A percentile compares a stretch with the other conserved stretches of the same genome.
phyloP scores from a whole-genome alignment of 2,113 vertebrate species.

The Amblyornis subalaris region DNA sequence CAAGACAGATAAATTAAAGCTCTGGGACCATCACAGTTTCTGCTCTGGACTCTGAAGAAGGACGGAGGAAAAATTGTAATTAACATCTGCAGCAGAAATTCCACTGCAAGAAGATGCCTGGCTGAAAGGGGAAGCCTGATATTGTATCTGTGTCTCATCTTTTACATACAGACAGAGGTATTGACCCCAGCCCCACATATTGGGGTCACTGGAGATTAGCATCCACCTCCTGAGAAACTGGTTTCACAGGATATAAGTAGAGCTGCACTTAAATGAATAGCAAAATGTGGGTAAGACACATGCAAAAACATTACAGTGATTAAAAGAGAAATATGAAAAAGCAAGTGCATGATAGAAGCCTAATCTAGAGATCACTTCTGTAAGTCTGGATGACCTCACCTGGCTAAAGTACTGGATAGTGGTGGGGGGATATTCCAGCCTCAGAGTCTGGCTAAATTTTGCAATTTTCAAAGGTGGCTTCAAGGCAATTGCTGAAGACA shows the following conservation, averaged over 20 bases:
- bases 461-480: not conserved
- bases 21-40: not conserved
- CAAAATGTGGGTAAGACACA: not conserved
- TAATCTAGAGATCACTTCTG: not conserved
- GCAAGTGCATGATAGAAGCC: not conserved
- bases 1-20: conserved; percentile 7
- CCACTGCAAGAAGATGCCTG: not conserved
- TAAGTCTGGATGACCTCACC: not conserved
- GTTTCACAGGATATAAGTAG: not conserved
- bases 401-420: not conserved
- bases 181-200: not conserved
- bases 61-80: not conserved
- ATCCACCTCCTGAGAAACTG: not conserved
- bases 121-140: not conserved
- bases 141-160: not conserved
- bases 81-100: not conserved
- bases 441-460: not conserved
- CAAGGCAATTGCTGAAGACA: not conserved
- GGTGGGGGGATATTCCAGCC: not conserved
- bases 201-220: not conserved
- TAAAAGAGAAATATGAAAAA: not conserved
- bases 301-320: not conserved
- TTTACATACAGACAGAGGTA: not conserved
- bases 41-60: not conserved
- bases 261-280: not conserved